Base-by-base conservation (phyloP, 2,797 vertebrate species). In the Acipenser transmontanus region DNA sequence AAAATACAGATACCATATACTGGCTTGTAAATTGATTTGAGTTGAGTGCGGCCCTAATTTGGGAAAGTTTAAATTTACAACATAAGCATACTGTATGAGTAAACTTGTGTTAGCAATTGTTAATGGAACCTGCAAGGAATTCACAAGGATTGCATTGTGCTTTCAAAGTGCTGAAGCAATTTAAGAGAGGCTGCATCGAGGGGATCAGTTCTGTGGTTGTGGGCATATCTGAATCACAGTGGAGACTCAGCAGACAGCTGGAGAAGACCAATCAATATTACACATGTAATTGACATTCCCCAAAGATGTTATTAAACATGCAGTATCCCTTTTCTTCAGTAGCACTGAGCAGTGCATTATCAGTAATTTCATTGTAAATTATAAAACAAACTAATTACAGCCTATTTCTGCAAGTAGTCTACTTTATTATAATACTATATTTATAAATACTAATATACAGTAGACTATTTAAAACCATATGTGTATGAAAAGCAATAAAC, bases 201-300 rank as follows among this genome's bases (percentile, higher is more conserved):
- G 54, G 54, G 9, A 11, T 7, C 14, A 13, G 12, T 11, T 13
- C 14, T 57, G 54, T n/a, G 12, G 54, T 13, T 13, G 7, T 57
- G 54, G 12, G 2, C 14, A 7, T 57, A 1, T 57, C 12, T 11
- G 54, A 57, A n/a, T 57, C 54, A 49, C 61, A 47, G 61, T 49
- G 20, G 51, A 57, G 6, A 63, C 34, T 48, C 61, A 9, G 12
- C 51, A 62, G 17, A 14, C 51, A 62, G 17, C 10, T 52, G 49
- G 7, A 47, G 12, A 65, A 13, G 9, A 63, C 49, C 54, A 67
- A 65, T 77, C 76, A 72, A 75, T 71, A 64, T 68, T 69, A 59
- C 68, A 72, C 51, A 62, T 73, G 75, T 73, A 71, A 72, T 69
- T 74, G 73, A 77, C 71, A 66, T 76, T 66, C 73, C 74, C 72